phyloP scores from a whole-genome alignment of 2,797 vertebrate species.

The Gymnoscopelus braueri region DNA sequence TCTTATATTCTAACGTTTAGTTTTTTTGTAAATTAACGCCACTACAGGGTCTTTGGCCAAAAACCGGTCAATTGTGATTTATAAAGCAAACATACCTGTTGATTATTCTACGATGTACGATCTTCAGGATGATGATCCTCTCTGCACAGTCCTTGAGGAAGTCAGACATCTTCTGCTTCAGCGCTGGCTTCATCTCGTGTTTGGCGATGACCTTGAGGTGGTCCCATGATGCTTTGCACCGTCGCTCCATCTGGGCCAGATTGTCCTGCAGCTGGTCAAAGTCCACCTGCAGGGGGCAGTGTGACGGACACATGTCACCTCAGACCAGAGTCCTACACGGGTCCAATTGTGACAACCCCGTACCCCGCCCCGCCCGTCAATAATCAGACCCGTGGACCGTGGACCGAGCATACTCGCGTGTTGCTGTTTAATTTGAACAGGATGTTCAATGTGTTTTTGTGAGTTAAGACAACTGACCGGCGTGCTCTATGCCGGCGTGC shows the following conservation, averaged over 20 bases:
- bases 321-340: neutral
- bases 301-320: constrained; percentile 4
- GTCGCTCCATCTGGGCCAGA: constrained; percentile 93
- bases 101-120: constrained; percentile 94
- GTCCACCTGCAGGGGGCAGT: constrained; percentile 85
- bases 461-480: too few species aligned
- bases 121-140: constrained; percentile 96
- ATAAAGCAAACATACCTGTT: constrained; percentile 84
- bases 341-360: too few species aligned
- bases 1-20: too few species aligned
- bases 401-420: too few species aligned
- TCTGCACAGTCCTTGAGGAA: constrained; percentile 97
- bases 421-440: too few species aligned
- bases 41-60: too few species aligned
- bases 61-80: neutral
- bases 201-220: constrained; percentile 97
- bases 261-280: constrained; percentile 98
- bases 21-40: too few species aligned
- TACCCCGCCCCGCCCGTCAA: too few species aligned
- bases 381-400: too few species aligned
- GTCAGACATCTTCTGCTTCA: constrained; percentile 97
- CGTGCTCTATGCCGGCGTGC: too few species aligned
- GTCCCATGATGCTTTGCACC: constrained; percentile 99
- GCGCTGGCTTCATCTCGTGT: constrained; percentile 93
- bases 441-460: neutral